Conservation (phyloP, 2,888 invertebrate genomes). For the Idaea aversata region DNA sequence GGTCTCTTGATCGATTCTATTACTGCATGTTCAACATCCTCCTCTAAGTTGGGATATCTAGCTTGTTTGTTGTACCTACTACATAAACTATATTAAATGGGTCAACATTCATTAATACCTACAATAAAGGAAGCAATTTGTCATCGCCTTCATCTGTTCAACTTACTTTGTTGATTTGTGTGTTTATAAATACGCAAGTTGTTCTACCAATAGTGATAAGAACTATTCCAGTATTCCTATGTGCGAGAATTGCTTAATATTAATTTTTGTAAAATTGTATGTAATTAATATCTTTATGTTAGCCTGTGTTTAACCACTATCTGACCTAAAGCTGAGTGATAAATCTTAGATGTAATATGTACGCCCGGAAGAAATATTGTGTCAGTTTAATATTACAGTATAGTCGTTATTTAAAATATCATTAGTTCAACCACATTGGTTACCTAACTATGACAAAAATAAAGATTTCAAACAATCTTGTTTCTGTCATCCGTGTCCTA, state of each 20-base stretch:
- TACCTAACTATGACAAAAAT: no score
- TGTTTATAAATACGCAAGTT: neutral
- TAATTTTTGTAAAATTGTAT: no score
- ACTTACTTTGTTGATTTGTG: no score
- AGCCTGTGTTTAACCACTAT: no score
- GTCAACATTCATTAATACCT: neutral
- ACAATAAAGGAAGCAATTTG: neutral
- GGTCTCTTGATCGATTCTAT: conserved; percentile 24
- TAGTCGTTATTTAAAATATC: neutral
- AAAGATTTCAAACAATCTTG: no score
- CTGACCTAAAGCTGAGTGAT: no score
- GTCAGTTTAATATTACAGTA: neutral
- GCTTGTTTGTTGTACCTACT: conserved; percentile 10
- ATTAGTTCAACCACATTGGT: neutral
- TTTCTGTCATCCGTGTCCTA: no score
- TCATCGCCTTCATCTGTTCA: neutral
- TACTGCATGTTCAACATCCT: conserved; percentile 17
- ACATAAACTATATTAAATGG: neutral
- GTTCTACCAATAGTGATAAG: neutral
- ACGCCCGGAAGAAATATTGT: neutral
- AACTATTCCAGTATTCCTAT: no score
- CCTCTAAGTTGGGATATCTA: conserved; percentile 20
- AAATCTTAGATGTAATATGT: no score
- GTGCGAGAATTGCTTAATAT: neutral
- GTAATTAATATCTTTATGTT: no score